A percentile compares a stretch with the other conserved stretches of the same genome.
Conservation (phyloP, 2,888 invertebrate genomes). For the Drosophila lacicola region DNA sequence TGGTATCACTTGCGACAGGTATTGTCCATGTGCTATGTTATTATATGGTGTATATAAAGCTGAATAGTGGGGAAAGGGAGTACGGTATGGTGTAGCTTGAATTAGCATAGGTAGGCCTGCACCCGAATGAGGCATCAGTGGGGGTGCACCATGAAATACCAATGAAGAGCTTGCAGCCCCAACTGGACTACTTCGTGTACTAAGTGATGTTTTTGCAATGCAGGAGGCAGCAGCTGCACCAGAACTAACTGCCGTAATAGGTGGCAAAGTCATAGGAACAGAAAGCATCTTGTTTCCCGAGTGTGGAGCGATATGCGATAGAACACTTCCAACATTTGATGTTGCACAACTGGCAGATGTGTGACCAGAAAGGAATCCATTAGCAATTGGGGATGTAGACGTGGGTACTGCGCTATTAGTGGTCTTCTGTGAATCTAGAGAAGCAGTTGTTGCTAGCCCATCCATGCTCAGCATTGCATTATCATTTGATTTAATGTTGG, state of each 20-base stretch:
- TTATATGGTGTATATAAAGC: conserved; percentile 92
- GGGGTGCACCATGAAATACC: conserved; percentile 59
- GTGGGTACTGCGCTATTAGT: conserved; percentile 20
- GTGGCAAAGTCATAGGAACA: conserved; percentile 31
- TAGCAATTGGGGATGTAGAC: conserved; percentile 38
- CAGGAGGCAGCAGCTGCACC: conserved; percentile 39
- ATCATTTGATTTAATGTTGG: conserved; percentile 48
- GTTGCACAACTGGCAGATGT: conserved; percentile 38
- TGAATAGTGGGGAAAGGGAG: conserved; percentile 85
- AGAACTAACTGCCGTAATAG: conserved; percentile 46
- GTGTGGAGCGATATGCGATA: conserved; percentile 55
- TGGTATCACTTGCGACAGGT: conserved; percentile 87
- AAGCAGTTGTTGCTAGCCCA: conserved; percentile 4
- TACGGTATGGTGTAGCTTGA: conserved; percentile 83
- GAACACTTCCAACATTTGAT: conserved; percentile 31
- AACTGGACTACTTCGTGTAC: conserved; percentile 43
- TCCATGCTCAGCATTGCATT: conserved; percentile 17
- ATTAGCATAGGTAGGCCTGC: conserved; percentile 81
- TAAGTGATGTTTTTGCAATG: conserved; percentile 53
- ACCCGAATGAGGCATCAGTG: conserved; percentile 68
- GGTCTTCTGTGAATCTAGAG: conserved; percentile 46
- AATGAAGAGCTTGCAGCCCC: conserved; percentile 50
- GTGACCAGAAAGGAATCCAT: conserved; percentile 62
- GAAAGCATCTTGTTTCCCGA: conserved; percentile 49
- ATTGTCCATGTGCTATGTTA: conserved; percentile 91